Evolutionary conservation across 2,888 invertebrate genomes (phyloP), one percentile per base, ranked within the genome.

Genomic region (Nemapogon koenigi): DNA sequence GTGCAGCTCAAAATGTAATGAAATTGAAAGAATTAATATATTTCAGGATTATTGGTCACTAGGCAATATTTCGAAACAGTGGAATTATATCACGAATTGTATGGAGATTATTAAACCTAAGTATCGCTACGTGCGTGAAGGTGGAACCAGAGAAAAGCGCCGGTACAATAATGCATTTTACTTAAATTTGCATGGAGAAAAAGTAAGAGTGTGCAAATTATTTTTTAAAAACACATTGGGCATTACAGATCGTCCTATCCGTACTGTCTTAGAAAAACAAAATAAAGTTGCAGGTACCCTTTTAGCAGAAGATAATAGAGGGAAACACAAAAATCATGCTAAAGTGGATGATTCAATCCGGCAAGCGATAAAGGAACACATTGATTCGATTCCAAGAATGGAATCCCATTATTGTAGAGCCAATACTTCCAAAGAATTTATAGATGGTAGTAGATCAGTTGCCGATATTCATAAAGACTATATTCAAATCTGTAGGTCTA

Each of bases 321-420:
- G 35, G 4, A 35, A 28, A 15, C 14, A 35, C 11, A 16, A 15
- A 2, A 14, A 27, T 10, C 22, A 30, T 7, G 19, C 22, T 15
- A 14, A 4, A 7, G 22, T 35, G 2, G 28, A 35, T 28, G 32
- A 19, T 4, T 6, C n/a, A 15, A 14, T 39, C 8, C 26, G 18
- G 15, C 27, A 39, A 35, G 29, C 14, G n/a, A 35, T 35, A 4
- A 39, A 35, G 16, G 29, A 28, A 10, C 35, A 35, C 13, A 25
- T 47, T 16, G 35, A 45, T 38, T 33, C 35, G 2, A 42, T 41
- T 33, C 45, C 45, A 3, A 39, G 42, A 35, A 44, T 44, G 8
- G 44, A 44, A 27, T 46, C 43, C 6, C 41, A 44, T 39, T 44
- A 41, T 28, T 27, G 41, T 28, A 38, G 45, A 41, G 32, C 40